phyloP scores from a whole-genome alignment of 2,113 vertebrate species.

The Tragelaphus buxtoni region DNA sequence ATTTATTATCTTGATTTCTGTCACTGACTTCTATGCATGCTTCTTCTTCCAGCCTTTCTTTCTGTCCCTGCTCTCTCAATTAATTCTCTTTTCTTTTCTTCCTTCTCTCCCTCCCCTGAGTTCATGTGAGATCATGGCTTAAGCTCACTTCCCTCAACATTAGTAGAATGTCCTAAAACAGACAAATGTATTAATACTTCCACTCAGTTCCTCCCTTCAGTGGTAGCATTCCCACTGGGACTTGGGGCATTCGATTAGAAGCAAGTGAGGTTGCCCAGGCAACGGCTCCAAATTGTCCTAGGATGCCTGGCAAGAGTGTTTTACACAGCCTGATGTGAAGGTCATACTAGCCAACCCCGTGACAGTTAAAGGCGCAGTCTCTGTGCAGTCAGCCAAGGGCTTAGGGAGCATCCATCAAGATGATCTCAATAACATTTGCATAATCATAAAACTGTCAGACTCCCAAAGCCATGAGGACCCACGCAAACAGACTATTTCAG shows the following conservation, averaged over 20 bases:
- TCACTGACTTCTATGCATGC: not conserved
- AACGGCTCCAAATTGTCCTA: conserved; percentile 75
- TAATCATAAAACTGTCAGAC: conserved; percentile 58
- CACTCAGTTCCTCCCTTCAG: conserved; percentile 6
- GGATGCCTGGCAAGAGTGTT: conserved; percentile 67
- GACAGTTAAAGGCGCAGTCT: conserved; percentile 45
- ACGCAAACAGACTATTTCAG: not conserved
- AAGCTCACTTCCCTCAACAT: not conserved
- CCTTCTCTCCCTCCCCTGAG: not conserved
- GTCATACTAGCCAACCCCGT: conserved; percentile 54
- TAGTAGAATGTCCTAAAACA: conserved; percentile 38
- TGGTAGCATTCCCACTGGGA: conserved; percentile 58
- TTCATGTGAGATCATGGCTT: not conserved
- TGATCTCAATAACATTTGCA: conserved; percentile 24
- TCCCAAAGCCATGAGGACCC: conserved; percentile 42
- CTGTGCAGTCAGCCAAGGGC: conserved; percentile 34
- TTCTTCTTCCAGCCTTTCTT: not conserved
- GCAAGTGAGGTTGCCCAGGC: conserved; percentile 75
- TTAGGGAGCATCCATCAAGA: conserved; percentile 30
- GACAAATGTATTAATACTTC: conserved; percentile 27
- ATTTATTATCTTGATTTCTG: not conserved
- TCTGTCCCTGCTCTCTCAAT: not conserved
- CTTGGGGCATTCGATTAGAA: conserved; percentile 63
- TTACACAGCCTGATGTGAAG: conserved; percentile 64
- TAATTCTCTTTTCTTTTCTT: not conserved